Percentiles rank a stretch among this genome's conserved stretches.
These are phyloP conservation scores for Belonocnema kinseyi DNA, from an alignment of 1,140 invertebrate genomes.

Conservation along the genomic window DNA sequence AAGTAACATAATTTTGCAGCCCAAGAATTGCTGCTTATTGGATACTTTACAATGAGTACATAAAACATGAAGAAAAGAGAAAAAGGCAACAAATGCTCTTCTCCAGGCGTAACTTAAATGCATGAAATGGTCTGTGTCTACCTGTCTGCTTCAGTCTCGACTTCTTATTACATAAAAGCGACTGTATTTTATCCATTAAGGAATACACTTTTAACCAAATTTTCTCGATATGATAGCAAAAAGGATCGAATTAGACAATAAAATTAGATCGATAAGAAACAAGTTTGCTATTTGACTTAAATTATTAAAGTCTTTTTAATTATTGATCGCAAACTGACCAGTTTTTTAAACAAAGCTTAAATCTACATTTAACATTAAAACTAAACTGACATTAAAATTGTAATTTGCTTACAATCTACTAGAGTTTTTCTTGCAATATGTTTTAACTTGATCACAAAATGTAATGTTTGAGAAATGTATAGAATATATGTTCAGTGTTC, in stretches of 20 bases:
- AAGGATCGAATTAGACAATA: background rate
- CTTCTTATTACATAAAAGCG: constrained; percentile 5
- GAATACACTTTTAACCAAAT: background rate
- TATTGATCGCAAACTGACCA: background rate
- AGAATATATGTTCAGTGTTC: background rate
- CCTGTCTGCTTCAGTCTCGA: background rate
- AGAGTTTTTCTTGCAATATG: too few species aligned
- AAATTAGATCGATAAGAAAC: background rate
- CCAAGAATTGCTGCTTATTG: background rate
- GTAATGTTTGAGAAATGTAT: background rate
- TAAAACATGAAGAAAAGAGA: background rate
- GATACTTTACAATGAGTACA: background rate
- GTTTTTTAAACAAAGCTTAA: background rate
- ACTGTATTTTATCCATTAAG: background rate
- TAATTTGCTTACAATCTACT: too few species aligned
- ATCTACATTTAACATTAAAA: background rate
- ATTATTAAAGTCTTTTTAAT: background rate
- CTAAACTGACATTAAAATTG: background rate
- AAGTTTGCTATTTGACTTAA: background rate
- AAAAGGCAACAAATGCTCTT: background rate
- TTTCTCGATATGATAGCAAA: background rate
- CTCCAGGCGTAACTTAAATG: background rate
- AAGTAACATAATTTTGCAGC: too few species aligned
- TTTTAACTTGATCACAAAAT: background rate
- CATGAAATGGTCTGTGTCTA: background rate